Percentiles rank a stretch among this genome's conserved stretches.
Conservation (phyloP, 2,888 invertebrate genomes). For the Aphidius colemani region DNA sequence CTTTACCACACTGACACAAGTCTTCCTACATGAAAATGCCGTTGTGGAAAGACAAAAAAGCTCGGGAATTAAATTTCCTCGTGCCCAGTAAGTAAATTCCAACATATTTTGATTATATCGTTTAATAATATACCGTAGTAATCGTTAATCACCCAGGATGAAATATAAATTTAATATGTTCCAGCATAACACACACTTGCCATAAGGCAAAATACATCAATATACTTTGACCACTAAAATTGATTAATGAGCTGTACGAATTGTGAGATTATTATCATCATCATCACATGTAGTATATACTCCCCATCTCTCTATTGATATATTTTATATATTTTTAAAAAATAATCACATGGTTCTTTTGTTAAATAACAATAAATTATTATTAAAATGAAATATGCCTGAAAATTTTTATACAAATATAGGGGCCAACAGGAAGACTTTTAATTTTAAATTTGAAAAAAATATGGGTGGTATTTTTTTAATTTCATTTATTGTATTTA, state of each 20-base stretch:
- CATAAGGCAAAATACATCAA: constrained; percentile 8
- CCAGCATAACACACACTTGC: constrained; percentile 37
- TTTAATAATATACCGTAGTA: constrained; percentile 44
- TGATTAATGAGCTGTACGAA: constrained; percentile 42
- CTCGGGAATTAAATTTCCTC: constrained; percentile 28
- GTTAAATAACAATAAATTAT: too few relatives aligned
- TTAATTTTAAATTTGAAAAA: too few relatives aligned
- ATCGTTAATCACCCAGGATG: constrained; percentile 46
- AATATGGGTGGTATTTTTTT: too few relatives aligned
- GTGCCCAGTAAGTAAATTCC: constrained; percentile 42
- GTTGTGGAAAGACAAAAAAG: constrained; percentile 14
- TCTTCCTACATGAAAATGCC: not conserved
- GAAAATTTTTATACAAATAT: too few relatives aligned
- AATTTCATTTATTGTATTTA: too few relatives aligned
- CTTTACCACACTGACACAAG: too few relatives aligned
- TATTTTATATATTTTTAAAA: not conserved
- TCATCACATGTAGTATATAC: not conserved
- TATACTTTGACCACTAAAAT: constrained; percentile 39
- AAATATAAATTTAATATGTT: constrained; percentile 45
- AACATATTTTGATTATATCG: constrained; percentile 33
- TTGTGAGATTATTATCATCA: constrained; percentile 4
- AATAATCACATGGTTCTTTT: too few relatives aligned
- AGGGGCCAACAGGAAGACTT: too few relatives aligned
- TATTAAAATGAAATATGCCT: too few relatives aligned
- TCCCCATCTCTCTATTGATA: not conserved